Evolutionary conservation across 23 tunicate genomes (phyloP).

Genomic region (Diplosoma virens): DNA sequence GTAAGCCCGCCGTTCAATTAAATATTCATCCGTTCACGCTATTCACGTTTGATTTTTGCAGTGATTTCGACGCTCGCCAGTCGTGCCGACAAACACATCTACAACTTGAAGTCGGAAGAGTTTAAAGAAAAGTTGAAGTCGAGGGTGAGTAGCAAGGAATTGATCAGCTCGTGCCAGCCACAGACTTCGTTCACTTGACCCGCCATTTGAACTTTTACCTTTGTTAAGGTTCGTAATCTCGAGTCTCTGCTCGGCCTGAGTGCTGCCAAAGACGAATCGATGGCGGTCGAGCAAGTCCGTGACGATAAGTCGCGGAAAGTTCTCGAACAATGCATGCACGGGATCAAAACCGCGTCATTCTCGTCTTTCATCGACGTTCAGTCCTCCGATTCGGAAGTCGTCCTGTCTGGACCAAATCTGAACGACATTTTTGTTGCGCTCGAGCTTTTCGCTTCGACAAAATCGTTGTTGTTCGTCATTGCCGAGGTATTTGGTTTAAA

Average conservation of each 20-base stretch:
- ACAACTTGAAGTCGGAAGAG: background rate
- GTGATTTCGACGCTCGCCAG: background rate
- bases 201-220: background rate
- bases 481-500: background rate
- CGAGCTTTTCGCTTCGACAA: conserved; percentile 1
- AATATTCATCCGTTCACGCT: background rate
- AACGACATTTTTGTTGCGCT: conserved; percentile 6
- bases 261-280: background rate
- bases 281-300: background rate
- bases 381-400: background rate
- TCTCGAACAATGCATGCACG: background rate
- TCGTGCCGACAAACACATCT: background rate
- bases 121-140: background rate
- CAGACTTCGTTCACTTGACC: background rate
- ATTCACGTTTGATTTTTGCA: background rate
- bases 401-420: background rate
- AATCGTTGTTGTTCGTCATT: conserved; percentile 1
- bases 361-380: background rate
- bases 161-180: background rate
- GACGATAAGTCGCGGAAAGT: background rate
- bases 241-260: conserved; percentile 14
- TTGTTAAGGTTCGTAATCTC: background rate
- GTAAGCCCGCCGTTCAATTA: background rate
- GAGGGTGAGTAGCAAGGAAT: background rate
- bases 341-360: background rate